These are phyloP conservation scores for Chaetorhynchus papuensis DNA, from an alignment of 2,113 vertebrate species.

Conservation along the genomic window DNA sequence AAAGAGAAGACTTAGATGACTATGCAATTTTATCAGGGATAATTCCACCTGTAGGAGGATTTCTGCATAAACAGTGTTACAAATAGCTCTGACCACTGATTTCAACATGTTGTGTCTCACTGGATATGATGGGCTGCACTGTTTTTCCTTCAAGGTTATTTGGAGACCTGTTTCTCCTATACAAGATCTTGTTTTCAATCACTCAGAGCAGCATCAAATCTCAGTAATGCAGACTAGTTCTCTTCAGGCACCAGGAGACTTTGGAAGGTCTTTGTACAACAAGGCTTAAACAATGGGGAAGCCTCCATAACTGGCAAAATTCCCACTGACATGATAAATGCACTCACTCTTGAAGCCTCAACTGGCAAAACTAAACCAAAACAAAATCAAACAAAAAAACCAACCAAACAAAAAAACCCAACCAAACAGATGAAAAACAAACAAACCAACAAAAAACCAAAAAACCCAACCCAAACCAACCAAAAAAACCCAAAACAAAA, in stretches of 20 bases:
- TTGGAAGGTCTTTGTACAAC: background rate
- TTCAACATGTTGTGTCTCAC: background rate
- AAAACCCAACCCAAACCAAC: background rate
- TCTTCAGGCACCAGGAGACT: background rate
- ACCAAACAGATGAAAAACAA: background rate
- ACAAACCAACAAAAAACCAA: too few species aligned
- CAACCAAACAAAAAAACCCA: too few species aligned
- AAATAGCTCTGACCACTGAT: background rate
- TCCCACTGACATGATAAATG: background rate
- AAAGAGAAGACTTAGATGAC: background rate
- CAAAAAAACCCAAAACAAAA: background rate
- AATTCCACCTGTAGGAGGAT: background rate
- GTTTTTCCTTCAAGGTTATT: background rate
- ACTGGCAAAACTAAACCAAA: background rate
- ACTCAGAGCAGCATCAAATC: background rate
- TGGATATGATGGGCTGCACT: background rate
- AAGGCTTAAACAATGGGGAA: background rate
- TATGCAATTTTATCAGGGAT: background rate
- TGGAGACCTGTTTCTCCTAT: background rate
- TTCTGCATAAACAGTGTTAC: background rate
- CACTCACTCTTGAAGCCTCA: background rate
- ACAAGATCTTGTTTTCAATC: background rate
- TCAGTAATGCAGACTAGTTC: accelerated
- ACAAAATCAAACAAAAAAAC: background rate
- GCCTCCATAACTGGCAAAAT: too few species aligned